phyloP scores from a whole-genome alignment of 2,113 vertebrate genomes.

The Eonycteris spelaea region DNA sequence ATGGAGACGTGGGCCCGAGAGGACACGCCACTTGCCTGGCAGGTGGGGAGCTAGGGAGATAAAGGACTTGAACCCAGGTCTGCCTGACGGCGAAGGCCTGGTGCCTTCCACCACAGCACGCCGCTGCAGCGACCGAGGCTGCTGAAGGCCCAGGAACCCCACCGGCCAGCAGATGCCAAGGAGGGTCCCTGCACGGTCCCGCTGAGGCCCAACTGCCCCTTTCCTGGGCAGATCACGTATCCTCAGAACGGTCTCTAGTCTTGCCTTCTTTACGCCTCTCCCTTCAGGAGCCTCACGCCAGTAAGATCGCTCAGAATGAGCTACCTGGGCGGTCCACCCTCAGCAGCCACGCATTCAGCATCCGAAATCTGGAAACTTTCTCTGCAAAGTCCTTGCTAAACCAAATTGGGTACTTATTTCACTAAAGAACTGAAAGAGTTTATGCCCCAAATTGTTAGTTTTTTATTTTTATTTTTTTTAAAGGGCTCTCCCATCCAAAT shows the following conservation, averaged over 20 bases:
- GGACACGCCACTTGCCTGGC: background rate
- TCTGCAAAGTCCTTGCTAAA: conserved; percentile 14
- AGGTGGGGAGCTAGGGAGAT: background rate
- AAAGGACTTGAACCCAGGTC: background rate
- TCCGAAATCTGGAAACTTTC: background rate
- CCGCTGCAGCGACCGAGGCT: too few relatives aligned
- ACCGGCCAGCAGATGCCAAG: background rate
- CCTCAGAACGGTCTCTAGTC: background rate
- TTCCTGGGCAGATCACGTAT: background rate
- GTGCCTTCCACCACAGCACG: background rate
- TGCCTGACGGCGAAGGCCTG: background rate
- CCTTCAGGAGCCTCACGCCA: background rate
- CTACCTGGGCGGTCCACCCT: background rate
- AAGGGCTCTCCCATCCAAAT: background rate
- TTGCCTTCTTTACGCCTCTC: background rate
- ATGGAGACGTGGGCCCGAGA: background rate
- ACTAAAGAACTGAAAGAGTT: background rate
- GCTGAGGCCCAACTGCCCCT: background rate
- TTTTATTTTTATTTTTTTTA: background rate
- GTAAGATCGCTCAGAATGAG: background rate
- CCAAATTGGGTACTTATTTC: background rate
- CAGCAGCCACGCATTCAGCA: background rate
- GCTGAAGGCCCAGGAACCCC: background rate
- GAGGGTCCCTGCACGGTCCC: too few relatives aligned
- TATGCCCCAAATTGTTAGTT: background rate